Conservation (phyloP, 2,113 vertebrate genomes). For the Artemisiospiza belli region DNA sequence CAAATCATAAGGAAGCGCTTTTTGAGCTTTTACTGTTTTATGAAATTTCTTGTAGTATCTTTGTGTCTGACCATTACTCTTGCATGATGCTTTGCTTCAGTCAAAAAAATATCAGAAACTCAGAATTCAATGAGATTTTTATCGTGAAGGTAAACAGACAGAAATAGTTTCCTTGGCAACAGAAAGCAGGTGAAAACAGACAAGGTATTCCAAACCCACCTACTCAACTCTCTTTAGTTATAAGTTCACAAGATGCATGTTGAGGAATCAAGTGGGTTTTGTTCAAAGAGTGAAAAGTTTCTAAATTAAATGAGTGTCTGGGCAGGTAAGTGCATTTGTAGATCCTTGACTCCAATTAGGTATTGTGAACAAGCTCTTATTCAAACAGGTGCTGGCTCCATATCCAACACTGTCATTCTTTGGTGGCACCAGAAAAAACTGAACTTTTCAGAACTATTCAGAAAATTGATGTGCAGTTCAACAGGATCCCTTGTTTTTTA, state of each 20-base stretch:
- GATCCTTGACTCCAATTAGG: background rate
- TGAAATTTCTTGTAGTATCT: background rate
- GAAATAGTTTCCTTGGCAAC: constrained; percentile 3
- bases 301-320: background rate
- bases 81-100: background rate
- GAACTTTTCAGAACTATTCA: background rate
- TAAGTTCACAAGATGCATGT: background rate
- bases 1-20: background rate
- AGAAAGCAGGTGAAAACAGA: background rate
- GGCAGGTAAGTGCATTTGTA: background rate
- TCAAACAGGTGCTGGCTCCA: background rate
- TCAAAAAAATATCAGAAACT: background rate
- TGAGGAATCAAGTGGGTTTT: background rate
- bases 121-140: background rate
- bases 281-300: background rate
- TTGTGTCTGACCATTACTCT: background rate
- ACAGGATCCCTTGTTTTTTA: background rate
- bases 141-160: background rate
- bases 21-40: background rate
- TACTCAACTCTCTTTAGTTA: background rate
- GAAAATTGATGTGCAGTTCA: background rate
- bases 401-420: background rate
- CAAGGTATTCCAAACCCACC: background rate
- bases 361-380: background rate
- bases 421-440: background rate